Conservation (phyloP, 2,888 invertebrate species). For the Microplitis deprimator region DNA sequence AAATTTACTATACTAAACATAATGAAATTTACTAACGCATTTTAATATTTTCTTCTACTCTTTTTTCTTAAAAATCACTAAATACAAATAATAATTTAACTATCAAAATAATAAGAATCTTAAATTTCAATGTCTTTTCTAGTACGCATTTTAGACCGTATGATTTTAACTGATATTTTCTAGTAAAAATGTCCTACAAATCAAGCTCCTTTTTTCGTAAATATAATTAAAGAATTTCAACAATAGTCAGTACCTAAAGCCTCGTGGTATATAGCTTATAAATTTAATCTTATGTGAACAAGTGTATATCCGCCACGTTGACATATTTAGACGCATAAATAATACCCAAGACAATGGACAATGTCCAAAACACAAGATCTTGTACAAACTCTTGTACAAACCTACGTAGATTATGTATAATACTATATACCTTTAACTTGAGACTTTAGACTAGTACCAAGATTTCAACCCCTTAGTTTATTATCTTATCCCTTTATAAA, state of each 20-base stretch:
- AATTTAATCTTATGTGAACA: slow-evolving; percentile 9
- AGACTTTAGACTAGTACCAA: neutral
- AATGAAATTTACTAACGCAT: too few species aligned
- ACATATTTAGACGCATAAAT: slow-evolving; percentile 67
- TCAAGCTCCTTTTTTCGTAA: too few species aligned
- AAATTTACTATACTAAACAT: too few species aligned
- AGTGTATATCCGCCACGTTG: slow-evolving; percentile 59
- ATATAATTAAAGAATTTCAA: neutral
- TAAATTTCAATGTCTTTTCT: too few species aligned
- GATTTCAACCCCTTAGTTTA: slow-evolving; percentile 10
- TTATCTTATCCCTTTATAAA: slow-evolving; percentile 31
- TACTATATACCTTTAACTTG: neutral
- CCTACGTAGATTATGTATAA: neutral
- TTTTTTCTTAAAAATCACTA: too few species aligned
- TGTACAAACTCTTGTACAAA: slow-evolving; percentile 64
- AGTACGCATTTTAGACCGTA: too few species aligned
- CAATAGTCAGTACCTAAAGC: slow-evolving; percentile 27
- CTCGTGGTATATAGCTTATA: slow-evolving; percentile 26
- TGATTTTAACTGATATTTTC: too few species aligned
- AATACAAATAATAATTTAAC: too few species aligned
- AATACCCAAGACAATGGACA: slow-evolving; percentile 70
- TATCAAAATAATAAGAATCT: too few species aligned
- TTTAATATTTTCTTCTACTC: too few species aligned
- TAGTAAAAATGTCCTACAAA: too few species aligned
- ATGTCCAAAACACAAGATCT: slow-evolving; percentile 71